Evolutionary conservation across 2,888 invertebrate genomes (phyloP), one percentile per base, ranked within the genome.

Genomic region (Anoplius nigerrimus): DNA sequence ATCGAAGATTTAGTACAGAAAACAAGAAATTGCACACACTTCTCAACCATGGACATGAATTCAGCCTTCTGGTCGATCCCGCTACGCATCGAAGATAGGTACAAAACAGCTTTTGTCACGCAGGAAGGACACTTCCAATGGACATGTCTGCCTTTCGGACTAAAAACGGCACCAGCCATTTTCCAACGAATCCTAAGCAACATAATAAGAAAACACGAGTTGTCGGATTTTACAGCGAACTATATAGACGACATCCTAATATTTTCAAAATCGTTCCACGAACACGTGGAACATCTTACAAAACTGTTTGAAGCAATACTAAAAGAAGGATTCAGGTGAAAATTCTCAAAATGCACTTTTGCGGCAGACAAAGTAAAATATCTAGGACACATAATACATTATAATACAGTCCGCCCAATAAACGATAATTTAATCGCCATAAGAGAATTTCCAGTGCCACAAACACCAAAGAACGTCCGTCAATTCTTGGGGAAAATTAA

Each of bases 401-500:
- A 68, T 15, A 71, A 68, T 34, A 43, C 58, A n/a, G 34, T 68
- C 0, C 34, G n/a, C 21, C 71, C 71, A 20, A 2, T 62, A 15
- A 62, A 55, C 34, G 62, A 62, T 22, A 22, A 62, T 13, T 16
- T 62, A 20, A 46, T 13, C 4, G 11, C 62, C 0, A 43, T 62
- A 15, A 15, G 1, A 4, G 53, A 62, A 0, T 64, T 64, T 5
- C 58, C 64, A 0, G 3, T 6, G 0, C 53, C 58, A 52, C 52
- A 64, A 20, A 58, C 58, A 2, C 58, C 43, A n/a, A 64, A 46
- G 20, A 43, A 62, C 11, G 5, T 53, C 0, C n/a, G 53, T 0
- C 58, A 64, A 18, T 53, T 81, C 34, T 27, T 79, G 21, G 80
- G 79, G 0, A 78, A 76, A 62, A 64, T 80, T 20, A 68, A 66